phyloP scores from a whole-genome alignment of 2,113 vertebrate species.

The Alligator mississippiensis region DNA sequence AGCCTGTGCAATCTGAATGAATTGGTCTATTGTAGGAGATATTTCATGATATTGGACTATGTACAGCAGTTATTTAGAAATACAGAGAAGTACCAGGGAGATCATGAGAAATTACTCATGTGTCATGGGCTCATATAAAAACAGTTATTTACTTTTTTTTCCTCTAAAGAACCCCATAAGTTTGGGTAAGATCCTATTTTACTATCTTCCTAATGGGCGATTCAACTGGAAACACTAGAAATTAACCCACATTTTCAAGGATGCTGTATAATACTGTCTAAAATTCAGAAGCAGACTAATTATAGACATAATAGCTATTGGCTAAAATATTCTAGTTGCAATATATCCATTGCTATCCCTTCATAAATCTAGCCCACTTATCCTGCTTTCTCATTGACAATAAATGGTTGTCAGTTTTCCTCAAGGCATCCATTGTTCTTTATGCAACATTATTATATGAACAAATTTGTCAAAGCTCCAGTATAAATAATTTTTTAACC shows the following conservation, averaged over 20 bases:
- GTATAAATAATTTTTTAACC: neutral
- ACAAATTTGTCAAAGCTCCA: neutral
- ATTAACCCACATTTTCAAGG: neutral
- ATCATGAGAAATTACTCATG: neutral
- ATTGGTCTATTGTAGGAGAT: neutral
- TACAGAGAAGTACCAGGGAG: neutral
- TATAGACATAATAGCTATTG: neutral
- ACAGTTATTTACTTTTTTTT: neutral
- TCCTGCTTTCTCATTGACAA: neutral
- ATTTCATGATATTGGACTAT: neutral
- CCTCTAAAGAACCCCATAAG: neutral
- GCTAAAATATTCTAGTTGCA: neutral
- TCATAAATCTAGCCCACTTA: neutral
- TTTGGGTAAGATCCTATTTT: rapidly evolving
- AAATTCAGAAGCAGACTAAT: neutral
- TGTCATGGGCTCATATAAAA: neutral
- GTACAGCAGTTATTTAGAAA: neutral
- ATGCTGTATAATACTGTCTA: neutral
- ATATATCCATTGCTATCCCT: neutral
- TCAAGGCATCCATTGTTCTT: no score
- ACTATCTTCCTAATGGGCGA: neutral
- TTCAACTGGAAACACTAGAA: neutral
- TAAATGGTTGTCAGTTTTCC: no score
- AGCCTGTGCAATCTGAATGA: neutral
- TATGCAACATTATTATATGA: no score